Percentiles rank a stretch among this genome's conserved stretches.
phyloP scores from a whole-genome alignment of 2,888 invertebrate species.

The Ectemnius lituratus region DNA sequence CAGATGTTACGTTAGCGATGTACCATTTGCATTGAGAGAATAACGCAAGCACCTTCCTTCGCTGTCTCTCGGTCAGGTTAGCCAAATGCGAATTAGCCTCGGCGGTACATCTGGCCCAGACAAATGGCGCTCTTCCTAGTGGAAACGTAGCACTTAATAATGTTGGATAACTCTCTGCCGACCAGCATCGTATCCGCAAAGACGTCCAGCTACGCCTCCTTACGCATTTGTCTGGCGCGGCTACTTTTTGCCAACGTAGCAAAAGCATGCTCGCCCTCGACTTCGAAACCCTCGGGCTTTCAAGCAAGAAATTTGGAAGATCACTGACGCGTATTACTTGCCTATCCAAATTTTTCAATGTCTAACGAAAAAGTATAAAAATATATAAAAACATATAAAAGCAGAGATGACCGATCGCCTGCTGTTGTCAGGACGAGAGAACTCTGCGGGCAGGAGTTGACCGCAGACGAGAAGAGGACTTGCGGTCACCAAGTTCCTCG shows the following conservation, averaged over 20 bases:
- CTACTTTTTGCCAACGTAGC: conserved; percentile 65
- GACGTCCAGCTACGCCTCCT: conserved; percentile 52
- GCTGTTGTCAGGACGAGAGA: not conserved
- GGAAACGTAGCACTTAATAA: conserved; percentile 59
- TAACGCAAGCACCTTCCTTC: conserved; percentile 22
- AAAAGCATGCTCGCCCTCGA: not conserved
- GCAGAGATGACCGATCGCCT: not conserved
- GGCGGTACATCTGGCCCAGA: conserved; percentile 41
- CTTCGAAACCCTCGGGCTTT: too few species aligned
- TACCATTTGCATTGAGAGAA: too few species aligned
- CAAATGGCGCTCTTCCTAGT: conserved; percentile 59
- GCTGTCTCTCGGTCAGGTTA: conserved; percentile 11
- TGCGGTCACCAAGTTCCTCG: conserved; percentile 55
- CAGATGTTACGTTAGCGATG: too few species aligned
- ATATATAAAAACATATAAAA: too few species aligned
- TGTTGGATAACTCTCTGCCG: conserved; percentile 44
- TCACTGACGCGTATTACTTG: too few species aligned
- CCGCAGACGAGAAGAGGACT: conserved; percentile 61
- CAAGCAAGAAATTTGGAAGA: too few species aligned
- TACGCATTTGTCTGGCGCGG: conserved; percentile 61
- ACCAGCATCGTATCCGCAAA: conserved; percentile 56
- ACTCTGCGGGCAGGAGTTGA: conserved; percentile 23
- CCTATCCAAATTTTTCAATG: too few species aligned
- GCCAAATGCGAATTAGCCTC: conserved; percentile 45
- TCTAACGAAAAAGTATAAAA: too few species aligned